Evolutionary conservation across 2,888 invertebrate species (phyloP).

Genomic region (Scelioninae gen. 2): DNA sequence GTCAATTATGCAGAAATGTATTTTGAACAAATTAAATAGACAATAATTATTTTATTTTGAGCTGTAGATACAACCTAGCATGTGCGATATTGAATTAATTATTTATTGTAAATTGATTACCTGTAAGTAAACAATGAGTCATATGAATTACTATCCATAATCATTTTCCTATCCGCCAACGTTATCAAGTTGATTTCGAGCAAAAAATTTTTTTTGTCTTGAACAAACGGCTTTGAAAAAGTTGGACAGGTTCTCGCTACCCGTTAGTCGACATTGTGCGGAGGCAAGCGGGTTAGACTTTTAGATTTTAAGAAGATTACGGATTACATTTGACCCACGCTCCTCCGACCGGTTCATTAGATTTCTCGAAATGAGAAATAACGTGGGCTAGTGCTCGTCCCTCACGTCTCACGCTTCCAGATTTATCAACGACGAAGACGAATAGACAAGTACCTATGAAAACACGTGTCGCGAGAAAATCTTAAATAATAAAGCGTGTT

Average conservation of each 20-base stretch:
- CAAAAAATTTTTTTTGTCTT: slow-evolving; percentile 57
- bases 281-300: slow-evolving; percentile 63
- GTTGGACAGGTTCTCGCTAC: slow-evolving; percentile 66
- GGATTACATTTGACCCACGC: slow-evolving; percentile 64
- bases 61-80: no score
- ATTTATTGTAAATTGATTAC: no score
- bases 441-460: slow-evolving; percentile 46
- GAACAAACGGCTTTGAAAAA: slow-evolving; percentile 66
- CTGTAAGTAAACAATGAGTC: no score
- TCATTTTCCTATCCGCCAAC: no score
- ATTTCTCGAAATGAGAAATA: slow-evolving; percentile 65
- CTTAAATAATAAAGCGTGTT: slow-evolving; percentile 45
- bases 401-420: slow-evolving; percentile 46
- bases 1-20: no score
- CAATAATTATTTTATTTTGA: no score
- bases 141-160: no score
- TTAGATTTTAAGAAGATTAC: slow-evolving; percentile 67
- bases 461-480: slow-evolving; percentile 54
- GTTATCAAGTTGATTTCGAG: slow-evolving; percentile 41
- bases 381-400: slow-evolving; percentile 61
- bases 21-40: no score
- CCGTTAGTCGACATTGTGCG: slow-evolving; percentile 63
- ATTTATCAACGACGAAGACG: slow-evolving; percentile 48
- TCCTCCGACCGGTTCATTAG: slow-evolving; percentile 67
- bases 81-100: no score